Evolutionary conservation across 2,797 vertebrate genomes (phyloP).

Genomic region (Onychomys torridus): DNA sequence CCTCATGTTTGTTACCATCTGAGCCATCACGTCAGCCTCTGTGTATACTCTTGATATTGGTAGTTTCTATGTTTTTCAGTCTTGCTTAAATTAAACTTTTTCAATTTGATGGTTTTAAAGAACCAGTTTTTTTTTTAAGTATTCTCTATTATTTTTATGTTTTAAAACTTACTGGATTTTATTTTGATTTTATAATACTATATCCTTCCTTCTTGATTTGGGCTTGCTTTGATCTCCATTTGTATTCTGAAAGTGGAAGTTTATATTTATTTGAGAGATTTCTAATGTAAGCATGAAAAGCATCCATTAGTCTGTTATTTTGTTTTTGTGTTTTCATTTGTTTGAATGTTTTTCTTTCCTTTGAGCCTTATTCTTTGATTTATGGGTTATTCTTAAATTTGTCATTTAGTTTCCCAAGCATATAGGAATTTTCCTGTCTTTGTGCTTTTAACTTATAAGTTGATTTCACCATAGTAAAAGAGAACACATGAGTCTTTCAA

Average conservation of each 20-base stretch:
- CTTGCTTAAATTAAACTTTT: too few relatives aligned
- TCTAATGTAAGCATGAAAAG: not conserved
- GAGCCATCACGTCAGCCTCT: too few relatives aligned
- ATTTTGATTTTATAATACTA: too few relatives aligned
- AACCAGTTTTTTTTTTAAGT: too few relatives aligned
- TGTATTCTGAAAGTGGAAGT: not conserved
- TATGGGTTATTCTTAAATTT: not conserved
- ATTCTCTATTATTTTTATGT: too few relatives aligned
- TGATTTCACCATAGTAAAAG: not conserved
- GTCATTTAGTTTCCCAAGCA: not conserved
- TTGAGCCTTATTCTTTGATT: not conserved
- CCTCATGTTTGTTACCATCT: too few relatives aligned
- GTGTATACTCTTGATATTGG: too few relatives aligned
- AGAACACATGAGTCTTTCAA: not conserved
- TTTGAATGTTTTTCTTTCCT: not conserved
- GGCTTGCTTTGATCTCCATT: too few relatives aligned
- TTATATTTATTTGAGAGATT: not conserved
- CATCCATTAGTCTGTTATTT: not conserved
- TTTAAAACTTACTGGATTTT: too few relatives aligned
- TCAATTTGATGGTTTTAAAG: too few relatives aligned
- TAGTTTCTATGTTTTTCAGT: too few relatives aligned
- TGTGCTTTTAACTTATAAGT: not conserved
- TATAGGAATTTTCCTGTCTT: not conserved
- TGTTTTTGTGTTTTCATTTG: slow-evolving; percentile 4
- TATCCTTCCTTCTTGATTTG: too few relatives aligned